phyloP scores from a whole-genome alignment of 1,140 invertebrate species.

The Druon quercuslanigerum region DNA sequence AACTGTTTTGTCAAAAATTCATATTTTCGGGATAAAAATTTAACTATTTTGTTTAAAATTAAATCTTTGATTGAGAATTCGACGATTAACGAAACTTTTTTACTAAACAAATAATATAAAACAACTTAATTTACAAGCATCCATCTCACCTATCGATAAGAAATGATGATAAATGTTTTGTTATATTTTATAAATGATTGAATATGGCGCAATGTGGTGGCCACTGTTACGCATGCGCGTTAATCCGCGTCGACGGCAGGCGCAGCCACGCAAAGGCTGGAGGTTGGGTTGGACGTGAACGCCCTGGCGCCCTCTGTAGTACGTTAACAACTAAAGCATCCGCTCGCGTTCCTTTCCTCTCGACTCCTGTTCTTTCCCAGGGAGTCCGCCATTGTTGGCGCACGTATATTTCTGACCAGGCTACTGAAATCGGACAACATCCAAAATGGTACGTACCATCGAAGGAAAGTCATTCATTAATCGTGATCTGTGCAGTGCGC shows the following conservation, averaged over 20 bases:
- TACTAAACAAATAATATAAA: too few species aligned
- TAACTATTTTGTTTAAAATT: too few species aligned
- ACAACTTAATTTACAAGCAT: too few species aligned
- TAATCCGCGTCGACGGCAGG: slow-evolving; percentile 25
- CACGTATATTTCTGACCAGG: slow-evolving; percentile 83
- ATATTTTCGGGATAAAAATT: too few species aligned
- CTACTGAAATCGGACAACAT: slow-evolving; percentile 86
- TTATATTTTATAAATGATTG: too few species aligned
- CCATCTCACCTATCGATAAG: too few species aligned
- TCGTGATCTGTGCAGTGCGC: slow-evolving; percentile 23
- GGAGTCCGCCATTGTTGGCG: slow-evolving; percentile 90
- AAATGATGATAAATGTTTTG: too few species aligned
- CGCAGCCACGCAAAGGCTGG: slow-evolving; percentile 24
- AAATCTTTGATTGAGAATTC: too few species aligned
- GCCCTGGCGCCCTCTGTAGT: slow-evolving; percentile 54
- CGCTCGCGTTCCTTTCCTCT: slow-evolving; percentile 30
- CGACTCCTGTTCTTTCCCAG: slow-evolving; percentile 71
- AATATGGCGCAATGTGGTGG: too few species aligned
- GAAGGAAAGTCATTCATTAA: slow-evolving; percentile 56
- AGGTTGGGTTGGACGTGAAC: slow-evolving; percentile 39
- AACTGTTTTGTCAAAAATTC: too few species aligned
- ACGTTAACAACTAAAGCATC: slow-evolving; percentile 15
- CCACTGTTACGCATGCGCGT: background rate
- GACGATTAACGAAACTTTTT: too few species aligned
- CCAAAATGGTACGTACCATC: slow-evolving; percentile 86